phyloP scores from a whole-genome alignment of 2,113 vertebrate genomes.

The Saccopteryx bilineata region DNA sequence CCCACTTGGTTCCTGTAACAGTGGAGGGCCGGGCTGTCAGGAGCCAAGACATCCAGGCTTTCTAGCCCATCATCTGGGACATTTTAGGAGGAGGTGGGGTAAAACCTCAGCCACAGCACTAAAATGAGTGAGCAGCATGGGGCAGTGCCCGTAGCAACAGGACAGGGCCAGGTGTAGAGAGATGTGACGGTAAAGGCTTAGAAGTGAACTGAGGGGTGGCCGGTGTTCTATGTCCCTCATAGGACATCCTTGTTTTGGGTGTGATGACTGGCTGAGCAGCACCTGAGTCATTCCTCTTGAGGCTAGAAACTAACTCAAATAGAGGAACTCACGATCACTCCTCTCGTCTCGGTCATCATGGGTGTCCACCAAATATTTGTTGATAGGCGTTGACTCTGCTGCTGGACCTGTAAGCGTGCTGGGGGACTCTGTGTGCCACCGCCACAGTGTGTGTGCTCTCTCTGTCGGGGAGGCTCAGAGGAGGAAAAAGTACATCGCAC shows the following conservation, averaged over 20 bases:
- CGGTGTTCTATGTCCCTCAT: constrained; percentile 11
- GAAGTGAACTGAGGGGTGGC: neutral
- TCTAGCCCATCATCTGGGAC: neutral
- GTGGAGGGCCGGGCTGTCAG: neutral
- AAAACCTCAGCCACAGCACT: neutral
- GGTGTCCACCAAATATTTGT: constrained; percentile 44
- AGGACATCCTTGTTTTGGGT: constrained; percentile 70
- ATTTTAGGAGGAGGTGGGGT: constrained; percentile 17
- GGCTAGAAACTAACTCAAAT: constrained; percentile 74
- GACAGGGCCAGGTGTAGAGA: neutral
- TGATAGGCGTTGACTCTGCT: neutral
- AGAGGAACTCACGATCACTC: constrained; percentile 51
- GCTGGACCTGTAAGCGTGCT: neutral
- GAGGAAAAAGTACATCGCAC: neutral
- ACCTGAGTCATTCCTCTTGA: constrained; percentile 75
- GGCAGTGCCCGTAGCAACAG: neutral
- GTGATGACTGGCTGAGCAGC: constrained; percentile 61
- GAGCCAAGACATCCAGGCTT: neutral
- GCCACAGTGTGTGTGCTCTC: neutral
- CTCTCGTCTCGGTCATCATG: constrained; percentile 1
- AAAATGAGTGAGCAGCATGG: constrained; percentile 54
- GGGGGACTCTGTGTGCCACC: neutral
- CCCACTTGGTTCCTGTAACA: neutral
- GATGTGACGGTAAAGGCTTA: constrained; percentile 59
- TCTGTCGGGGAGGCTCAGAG: neutral